Conservation (phyloP, 2,888 invertebrate species). For the Ornithoptera priamus region DNA sequence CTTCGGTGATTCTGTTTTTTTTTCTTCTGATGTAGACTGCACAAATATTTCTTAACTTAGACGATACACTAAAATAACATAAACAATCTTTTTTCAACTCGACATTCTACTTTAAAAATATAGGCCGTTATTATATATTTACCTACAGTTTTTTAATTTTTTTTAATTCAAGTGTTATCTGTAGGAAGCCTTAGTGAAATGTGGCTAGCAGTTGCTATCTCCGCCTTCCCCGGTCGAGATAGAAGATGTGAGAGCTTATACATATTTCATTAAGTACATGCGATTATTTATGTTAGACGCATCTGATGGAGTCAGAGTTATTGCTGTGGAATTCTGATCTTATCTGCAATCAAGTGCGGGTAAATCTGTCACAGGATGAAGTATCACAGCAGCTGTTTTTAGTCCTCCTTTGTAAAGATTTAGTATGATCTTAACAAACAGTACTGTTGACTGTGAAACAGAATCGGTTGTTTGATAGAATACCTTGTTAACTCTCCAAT, state of each 20-base stretch:
- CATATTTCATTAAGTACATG: conserved; percentile 11
- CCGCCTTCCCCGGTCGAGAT: neutral
- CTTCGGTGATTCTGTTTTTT: no score
- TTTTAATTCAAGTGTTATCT: neutral
- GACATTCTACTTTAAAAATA: no score
- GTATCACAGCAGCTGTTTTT: conserved; percentile 12
- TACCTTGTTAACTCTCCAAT: no score
- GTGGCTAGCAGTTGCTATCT: neutral
- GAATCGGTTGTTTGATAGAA: no score
- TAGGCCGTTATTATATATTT: neutral
- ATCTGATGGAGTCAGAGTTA: conserved; percentile 27
- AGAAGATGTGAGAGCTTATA: neutral
- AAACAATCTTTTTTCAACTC: no score
- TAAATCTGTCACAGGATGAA: conserved; percentile 29
- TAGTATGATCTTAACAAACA: conserved; percentile 1
- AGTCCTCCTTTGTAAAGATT: conserved; percentile 17
- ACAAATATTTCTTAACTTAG: no score
- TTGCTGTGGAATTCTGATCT: conserved; percentile 21
- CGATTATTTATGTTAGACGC: conserved; percentile 23
- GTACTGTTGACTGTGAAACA: neutral
- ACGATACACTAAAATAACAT: no score
- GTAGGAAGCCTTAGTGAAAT: no score
- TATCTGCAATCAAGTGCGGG: conserved; percentile 30
- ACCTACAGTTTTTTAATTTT: neutral
- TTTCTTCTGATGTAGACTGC: no score